Conservation (phyloP, 2,113 vertebrate species). For the Chrysemys picta region DNA sequence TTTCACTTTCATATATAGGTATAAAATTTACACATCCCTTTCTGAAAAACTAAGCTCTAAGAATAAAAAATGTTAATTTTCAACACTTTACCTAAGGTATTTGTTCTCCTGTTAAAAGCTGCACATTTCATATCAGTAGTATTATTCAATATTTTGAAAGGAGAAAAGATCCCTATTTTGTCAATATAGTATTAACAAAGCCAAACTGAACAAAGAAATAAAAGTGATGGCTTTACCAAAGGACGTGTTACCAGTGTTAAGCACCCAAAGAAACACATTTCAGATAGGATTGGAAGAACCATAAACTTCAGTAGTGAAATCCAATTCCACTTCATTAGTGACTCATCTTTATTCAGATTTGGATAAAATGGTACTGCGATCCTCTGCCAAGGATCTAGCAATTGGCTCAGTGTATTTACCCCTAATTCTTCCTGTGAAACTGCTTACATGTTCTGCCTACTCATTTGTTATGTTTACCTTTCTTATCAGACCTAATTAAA, state of each 20-base stretch:
- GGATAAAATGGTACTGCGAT: background rate
- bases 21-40: background rate
- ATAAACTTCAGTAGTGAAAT: background rate
- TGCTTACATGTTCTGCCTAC: constrained; percentile 1
- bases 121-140: background rate
- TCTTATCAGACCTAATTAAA: constrained; percentile 43
- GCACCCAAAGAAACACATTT: background rate
- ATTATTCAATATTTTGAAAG: background rate
- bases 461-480: constrained; percentile 48
- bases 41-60: background rate
- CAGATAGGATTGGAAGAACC: background rate
- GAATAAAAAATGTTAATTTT: background rate
- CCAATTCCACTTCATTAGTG: background rate
- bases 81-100: background rate
- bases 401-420: background rate
- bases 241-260: background rate
- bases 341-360: background rate
- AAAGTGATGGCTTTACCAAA: background rate
- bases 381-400: background rate
- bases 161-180: background rate
- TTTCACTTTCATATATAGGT: background rate
- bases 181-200: background rate
- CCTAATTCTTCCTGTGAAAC: background rate
- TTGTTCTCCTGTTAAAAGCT: background rate
- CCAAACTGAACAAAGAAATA: background rate